A percentile compares a stretch with the other conserved stretches of the same genome.
Conservation (phyloP, 2,113 vertebrate genomes). For the Phylloscopus whistleri region DNA sequence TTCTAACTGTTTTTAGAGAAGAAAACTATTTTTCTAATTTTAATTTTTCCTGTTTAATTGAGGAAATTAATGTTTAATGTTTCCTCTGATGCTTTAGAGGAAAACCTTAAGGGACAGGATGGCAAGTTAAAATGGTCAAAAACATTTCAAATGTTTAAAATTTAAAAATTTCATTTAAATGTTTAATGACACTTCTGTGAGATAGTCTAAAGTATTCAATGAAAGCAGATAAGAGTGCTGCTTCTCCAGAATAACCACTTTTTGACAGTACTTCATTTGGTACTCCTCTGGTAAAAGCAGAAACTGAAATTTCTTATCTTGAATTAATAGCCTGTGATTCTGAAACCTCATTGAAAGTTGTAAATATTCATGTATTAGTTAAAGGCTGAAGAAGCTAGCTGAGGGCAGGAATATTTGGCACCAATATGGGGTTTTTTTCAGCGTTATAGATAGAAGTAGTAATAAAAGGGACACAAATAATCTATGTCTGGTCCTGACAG, state of each 20-base stretch:
- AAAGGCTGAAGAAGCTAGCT: not conserved
- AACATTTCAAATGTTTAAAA: not conserved
- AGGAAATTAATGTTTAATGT: not conserved
- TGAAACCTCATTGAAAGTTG: not conserved
- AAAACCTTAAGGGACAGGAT: not conserved
- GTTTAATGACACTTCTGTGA: not conserved
- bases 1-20: not conserved
- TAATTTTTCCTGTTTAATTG: not conserved
- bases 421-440: fast-evolving
- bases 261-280: not conserved
- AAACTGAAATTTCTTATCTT: not conserved
- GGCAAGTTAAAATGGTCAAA: not conserved
- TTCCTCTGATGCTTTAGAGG: not conserved
- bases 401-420: not conserved
- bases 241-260: not conserved
- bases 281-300: not conserved
- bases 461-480: not conserved
- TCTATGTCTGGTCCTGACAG: not conserved
- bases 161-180: not conserved
- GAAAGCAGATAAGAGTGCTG: not conserved
- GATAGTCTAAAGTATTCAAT: not conserved
- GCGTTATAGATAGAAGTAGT: not conserved
- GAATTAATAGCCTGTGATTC: not conserved
- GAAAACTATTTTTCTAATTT: not conserved
- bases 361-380: not conserved